A percentile compares a stretch with the other conserved stretches of the same genome.
phyloP scores from a whole-genome alignment of 2,888 invertebrate genomes.

The Elgonia sp. region DNA sequence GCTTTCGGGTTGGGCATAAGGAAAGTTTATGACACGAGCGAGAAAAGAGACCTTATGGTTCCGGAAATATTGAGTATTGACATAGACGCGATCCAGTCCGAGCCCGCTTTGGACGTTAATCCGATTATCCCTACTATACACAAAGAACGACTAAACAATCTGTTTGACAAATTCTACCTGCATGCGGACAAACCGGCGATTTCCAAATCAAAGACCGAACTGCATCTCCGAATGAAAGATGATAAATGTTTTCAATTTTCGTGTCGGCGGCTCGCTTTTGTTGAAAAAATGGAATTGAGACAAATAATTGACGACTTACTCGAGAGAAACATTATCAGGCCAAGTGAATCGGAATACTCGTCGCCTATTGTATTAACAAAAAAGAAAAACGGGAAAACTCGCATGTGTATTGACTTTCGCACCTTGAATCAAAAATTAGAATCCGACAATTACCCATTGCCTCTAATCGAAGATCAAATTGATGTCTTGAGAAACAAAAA shows the following conservation, averaged over 20 bases:
- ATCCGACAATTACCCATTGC: constrained; percentile 46
- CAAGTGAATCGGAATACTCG: constrained; percentile 46
- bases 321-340: constrained; percentile 13
- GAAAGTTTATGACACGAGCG: background rate
- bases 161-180: constrained; percentile 37
- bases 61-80: background rate
- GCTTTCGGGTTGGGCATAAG: constrained; percentile 15
- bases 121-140: background rate
- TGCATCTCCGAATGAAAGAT: constrained; percentile 54
- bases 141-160: constrained; percentile 40
- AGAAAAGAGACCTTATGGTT: background rate
- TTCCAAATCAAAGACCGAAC: constrained; percentile 42
- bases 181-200: constrained; percentile 20
- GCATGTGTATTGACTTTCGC: constrained; percentile 56
- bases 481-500: background rate
- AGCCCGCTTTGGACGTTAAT: constrained; percentile 17
- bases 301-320: constrained; percentile 27
- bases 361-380: constrained; percentile 35
- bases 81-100: background rate
- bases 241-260: constrained; percentile 63
- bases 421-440: constrained; percentile 29
- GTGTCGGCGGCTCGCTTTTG: constrained; percentile 47
- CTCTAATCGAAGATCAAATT: constrained; percentile 52
- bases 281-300: constrained; percentile 12
- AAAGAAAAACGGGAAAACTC: constrained; percentile 15